These are phyloP conservation scores for Shargacucullia verbasci DNA, from an alignment of 2,888 invertebrate species.

Conservation along the genomic window DNA sequence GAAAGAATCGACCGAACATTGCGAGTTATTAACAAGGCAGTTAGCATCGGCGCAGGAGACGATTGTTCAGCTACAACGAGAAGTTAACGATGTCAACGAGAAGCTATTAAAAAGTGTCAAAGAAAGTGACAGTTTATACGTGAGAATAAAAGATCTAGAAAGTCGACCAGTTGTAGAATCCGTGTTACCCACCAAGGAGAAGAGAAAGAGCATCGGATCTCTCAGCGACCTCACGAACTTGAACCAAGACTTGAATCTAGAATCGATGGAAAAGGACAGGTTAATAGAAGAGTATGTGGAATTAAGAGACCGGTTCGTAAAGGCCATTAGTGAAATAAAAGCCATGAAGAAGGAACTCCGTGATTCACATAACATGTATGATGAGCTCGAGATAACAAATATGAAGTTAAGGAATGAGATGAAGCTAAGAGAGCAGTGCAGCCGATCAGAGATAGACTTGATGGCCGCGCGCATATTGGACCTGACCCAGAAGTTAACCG, in stretches of 20 bases:
- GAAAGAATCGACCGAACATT: slow-evolving; percentile 91
- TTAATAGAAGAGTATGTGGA: slow-evolving; percentile 95
- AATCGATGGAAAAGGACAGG: slow-evolving; percentile 92
- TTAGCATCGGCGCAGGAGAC: slow-evolving; percentile 90
- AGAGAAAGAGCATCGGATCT: slow-evolving; percentile 92
- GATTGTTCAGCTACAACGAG: slow-evolving; percentile 91
- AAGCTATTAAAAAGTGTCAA: slow-evolving; percentile 91
- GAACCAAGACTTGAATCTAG: slow-evolving; percentile 93
- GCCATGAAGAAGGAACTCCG: slow-evolving; percentile 94
- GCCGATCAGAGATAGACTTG: slow-evolving; percentile 92
- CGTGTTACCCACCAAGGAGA: slow-evolving; percentile 82
- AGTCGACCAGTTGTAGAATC: slow-evolving; percentile 86
- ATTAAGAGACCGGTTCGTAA: slow-evolving; percentile 93
- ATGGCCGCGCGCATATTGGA: slow-evolving; percentile 96
- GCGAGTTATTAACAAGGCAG: slow-evolving; percentile 90
- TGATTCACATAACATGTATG: slow-evolving; percentile 94
- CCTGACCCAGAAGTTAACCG: slow-evolving; percentile 93
- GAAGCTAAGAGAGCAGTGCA: slow-evolving; percentile 90
- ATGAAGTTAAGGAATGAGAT: slow-evolving; percentile 93
- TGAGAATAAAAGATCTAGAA: slow-evolving; percentile 92
- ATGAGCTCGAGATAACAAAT: slow-evolving; percentile 94
- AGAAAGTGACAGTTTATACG: slow-evolving; percentile 93
- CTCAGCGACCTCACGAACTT: slow-evolving; percentile 94
- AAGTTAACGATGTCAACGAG: slow-evolving; percentile 91
- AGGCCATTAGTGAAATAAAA: slow-evolving; percentile 94